phyloP scores from a whole-genome alignment of 1,140 invertebrate species.

The Frieseomelitta varia region DNA sequence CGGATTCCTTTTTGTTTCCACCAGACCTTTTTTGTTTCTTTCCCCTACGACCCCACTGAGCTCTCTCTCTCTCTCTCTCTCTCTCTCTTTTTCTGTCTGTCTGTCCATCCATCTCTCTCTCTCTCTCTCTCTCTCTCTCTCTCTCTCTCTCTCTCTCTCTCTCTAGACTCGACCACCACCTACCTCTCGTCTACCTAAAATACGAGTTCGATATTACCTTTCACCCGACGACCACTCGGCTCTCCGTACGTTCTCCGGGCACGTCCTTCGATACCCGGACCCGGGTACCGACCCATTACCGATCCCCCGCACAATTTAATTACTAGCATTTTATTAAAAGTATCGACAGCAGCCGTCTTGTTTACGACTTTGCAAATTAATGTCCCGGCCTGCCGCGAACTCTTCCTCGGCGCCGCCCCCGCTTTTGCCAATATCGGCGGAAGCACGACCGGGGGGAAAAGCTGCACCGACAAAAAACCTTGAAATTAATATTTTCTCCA shows the following conservation, averaged over 20 bases:
- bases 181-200: constrained; percentile 67
- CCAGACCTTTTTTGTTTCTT: constrained; percentile 68
- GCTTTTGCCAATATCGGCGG: constrained; percentile 56
- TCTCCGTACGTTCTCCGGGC: constrained; percentile 38
- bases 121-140: constrained; percentile 29
- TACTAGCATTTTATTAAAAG: constrained; percentile 82
- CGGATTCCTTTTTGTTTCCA: constrained; percentile 70
- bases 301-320: constrained; percentile 76
- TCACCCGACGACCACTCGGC: constrained; percentile 66
- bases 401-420: constrained; percentile 50
- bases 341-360: constrained; percentile 78
- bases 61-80: constrained; percentile 16
- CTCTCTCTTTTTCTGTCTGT: background rate
- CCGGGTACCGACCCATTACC: constrained; percentile 57
- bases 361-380: constrained; percentile 80
- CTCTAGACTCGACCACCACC: constrained; percentile 41
- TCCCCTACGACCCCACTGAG: constrained; percentile 66
- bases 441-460: constrained; percentile 40
- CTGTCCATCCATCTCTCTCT: constrained; percentile 30
- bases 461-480: constrained; percentile 62
- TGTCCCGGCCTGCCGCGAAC: constrained; percentile 58
- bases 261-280: constrained; percentile 52
- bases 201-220: constrained; percentile 77
- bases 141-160: constrained; percentile 25
- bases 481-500: constrained; percentile 68